phyloP scores from a whole-genome alignment of 2,113 vertebrate species.

The Naja naja region DNA sequence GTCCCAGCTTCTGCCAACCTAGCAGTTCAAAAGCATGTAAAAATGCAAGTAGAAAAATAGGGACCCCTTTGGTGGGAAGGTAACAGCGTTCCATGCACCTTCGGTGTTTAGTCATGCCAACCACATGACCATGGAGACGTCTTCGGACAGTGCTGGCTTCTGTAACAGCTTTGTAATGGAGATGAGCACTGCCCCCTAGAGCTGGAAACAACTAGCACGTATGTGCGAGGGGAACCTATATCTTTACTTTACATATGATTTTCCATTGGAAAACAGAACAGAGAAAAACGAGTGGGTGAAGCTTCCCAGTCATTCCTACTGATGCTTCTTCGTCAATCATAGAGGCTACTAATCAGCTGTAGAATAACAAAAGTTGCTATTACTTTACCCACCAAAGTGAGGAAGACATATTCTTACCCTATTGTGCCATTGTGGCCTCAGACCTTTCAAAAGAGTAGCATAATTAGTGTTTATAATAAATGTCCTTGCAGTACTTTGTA shows the following conservation, averaged over 20 bases:
- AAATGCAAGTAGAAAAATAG: too few relatives aligned
- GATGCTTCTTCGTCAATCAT: not conserved
- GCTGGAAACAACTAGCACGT: too few relatives aligned
- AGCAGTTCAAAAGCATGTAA: too few relatives aligned
- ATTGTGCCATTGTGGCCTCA: not conserved
- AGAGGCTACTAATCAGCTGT: not conserved
- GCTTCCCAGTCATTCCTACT: accelerated
- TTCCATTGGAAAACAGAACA: conserved; percentile 1
- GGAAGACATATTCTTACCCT: not conserved
- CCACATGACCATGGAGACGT: too few relatives aligned
- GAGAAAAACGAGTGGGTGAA: not conserved
- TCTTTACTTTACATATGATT: not conserved
- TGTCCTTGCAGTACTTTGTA: not conserved
- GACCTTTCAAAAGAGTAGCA: not conserved
- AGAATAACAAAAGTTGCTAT: not conserved
- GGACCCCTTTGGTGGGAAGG: too few relatives aligned
- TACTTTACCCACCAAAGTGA: not conserved
- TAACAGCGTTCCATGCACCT: too few relatives aligned
- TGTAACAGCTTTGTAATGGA: too few relatives aligned
- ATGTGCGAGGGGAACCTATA: too few relatives aligned
- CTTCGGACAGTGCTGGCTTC: too few relatives aligned
- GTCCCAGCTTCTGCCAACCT: too few relatives aligned
- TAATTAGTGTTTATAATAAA: not conserved
- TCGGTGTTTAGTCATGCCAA: too few relatives aligned
- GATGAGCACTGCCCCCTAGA: too few relatives aligned